Evolutionary conservation across 2,113 vertebrate species (phyloP).

Genomic region (Nothocercus julius): DNA sequence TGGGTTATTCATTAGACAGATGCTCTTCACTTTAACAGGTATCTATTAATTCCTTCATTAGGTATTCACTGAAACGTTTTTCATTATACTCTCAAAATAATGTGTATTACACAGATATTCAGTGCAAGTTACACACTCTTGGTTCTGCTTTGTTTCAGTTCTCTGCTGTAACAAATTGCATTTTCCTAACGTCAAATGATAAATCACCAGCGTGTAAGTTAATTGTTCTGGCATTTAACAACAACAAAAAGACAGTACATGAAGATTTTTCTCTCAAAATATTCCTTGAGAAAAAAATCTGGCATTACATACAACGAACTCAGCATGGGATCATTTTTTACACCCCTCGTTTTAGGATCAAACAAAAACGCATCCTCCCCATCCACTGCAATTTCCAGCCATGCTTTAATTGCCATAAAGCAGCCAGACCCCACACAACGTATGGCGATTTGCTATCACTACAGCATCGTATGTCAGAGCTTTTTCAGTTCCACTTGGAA

Average conservation of each 20-base stretch:
- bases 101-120: background rate
- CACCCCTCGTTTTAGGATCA: background rate
- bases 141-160: background rate
- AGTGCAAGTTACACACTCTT: background rate
- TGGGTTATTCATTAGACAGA: background rate
- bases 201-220: background rate
- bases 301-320: background rate
- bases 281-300: background rate
- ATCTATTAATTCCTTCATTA: slow-evolving; percentile 24
- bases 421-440: background rate
- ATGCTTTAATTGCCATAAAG: background rate
- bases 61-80: background rate
- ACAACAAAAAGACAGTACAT: background rate
- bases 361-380: background rate
- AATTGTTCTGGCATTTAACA: background rate
- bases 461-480: fast-evolving
- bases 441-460: background rate
- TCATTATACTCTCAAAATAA: slow-evolving; percentile 7
- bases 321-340: background rate
- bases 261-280: background rate
- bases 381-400: background rate
- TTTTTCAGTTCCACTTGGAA: background rate
- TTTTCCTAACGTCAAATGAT: background rate
- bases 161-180: background rate
- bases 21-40: background rate